Conservation (phyloP, 2,888 invertebrate species). For the Fragum whitleyi region DNA sequence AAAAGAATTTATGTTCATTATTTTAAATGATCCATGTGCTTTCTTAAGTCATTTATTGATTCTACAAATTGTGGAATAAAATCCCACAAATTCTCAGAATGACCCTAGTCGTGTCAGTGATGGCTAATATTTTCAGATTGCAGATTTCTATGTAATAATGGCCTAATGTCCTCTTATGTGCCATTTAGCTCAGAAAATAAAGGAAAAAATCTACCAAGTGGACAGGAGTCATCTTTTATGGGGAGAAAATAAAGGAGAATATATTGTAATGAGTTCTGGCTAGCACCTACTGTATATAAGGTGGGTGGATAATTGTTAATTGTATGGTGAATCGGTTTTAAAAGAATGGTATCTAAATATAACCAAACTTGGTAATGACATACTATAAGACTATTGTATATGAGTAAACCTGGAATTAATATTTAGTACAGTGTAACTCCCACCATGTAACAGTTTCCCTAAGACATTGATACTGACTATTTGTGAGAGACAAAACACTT, state of each 20-base stretch:
- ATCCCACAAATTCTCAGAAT: neutral
- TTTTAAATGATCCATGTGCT: too few relatives aligned
- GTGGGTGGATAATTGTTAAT: neutral
- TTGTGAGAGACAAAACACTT: too few relatives aligned
- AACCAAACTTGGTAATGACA: too few relatives aligned
- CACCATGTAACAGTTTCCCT: too few relatives aligned
- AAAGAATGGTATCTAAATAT: too few relatives aligned
- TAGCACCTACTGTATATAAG: neutral
- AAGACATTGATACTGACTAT: too few relatives aligned
- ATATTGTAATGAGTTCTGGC: neutral
- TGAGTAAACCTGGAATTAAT: too few relatives aligned
- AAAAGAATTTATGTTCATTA: too few relatives aligned
- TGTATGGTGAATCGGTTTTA: neutral
- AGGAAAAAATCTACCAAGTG: neutral
- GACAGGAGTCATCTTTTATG: constrained; percentile 4
- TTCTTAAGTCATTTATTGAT: too few relatives aligned
- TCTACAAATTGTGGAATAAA: too few relatives aligned
- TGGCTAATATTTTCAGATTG: neutral
- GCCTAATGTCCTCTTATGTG: neutral
- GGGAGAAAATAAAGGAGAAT: neutral
- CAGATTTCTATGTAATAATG: neutral
- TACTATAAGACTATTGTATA: too few relatives aligned
- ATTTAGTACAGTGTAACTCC: too few relatives aligned
- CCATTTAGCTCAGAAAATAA: neutral
- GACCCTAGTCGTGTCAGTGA: neutral